Conservation (phyloP, 2,888 invertebrate genomes). For the Galerucella pusilla region DNA sequence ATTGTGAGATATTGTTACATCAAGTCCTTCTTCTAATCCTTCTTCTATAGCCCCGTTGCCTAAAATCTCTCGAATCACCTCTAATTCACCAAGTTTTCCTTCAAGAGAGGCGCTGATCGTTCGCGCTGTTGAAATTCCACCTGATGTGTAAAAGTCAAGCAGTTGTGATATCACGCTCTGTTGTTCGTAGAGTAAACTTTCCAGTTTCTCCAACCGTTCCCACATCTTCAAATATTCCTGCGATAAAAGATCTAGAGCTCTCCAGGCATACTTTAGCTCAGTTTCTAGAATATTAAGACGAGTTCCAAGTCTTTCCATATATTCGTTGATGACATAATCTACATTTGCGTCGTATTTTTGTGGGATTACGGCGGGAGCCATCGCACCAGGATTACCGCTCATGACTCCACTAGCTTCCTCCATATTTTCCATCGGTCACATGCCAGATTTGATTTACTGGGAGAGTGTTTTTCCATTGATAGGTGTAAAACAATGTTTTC, state of each 20-base stretch:
- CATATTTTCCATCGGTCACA: slow-evolving; percentile 51
- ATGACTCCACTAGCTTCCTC: slow-evolving; percentile 43
- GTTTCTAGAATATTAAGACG: slow-evolving; percentile 89
- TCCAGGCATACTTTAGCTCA: slow-evolving; percentile 92
- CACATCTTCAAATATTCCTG: slow-evolving; percentile 95
- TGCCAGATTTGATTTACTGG: slow-evolving; percentile 25
- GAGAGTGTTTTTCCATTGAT: slow-evolving; percentile 22
- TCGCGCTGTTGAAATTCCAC: slow-evolving; percentile 67
- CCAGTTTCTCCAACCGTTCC: slow-evolving; percentile 89
- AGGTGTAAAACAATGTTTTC: slow-evolving; percentile 16
- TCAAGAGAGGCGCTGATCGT: slow-evolving; percentile 57
- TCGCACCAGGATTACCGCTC: slow-evolving; percentile 56
- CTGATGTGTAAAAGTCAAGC: slow-evolving; percentile 79
- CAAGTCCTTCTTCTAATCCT: slow-evolving; percentile 75
- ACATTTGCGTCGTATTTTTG: slow-evolving; percentile 64
- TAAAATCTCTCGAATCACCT: slow-evolving; percentile 74
- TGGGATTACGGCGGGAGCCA: slow-evolving; percentile 59
- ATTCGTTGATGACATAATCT: slow-evolving; percentile 87
- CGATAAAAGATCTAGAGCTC: slow-evolving; percentile 88
- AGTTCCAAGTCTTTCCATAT: slow-evolving; percentile 90
- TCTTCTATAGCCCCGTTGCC: slow-evolving; percentile 75
- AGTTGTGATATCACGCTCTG: slow-evolving; percentile 91
- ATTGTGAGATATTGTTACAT: slow-evolving; percentile 64
- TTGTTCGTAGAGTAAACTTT: slow-evolving; percentile 87
- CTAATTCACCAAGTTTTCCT: slow-evolving; percentile 65